phyloP scores from a whole-genome alignment of 2,797 vertebrate species.

The Fundulus diaphanus region DNA sequence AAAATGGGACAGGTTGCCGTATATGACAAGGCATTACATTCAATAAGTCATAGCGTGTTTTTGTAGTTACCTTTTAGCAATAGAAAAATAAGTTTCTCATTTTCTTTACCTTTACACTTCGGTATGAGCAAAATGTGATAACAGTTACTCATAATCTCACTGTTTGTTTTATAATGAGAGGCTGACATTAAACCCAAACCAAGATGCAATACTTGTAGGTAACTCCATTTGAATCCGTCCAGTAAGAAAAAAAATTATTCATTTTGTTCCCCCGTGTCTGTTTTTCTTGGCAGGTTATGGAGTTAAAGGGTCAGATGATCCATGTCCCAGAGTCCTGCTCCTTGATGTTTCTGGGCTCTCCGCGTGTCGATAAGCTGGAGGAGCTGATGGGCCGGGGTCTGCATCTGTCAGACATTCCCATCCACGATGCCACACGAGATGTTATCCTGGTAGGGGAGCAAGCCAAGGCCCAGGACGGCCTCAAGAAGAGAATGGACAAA shows the following conservation, averaged over 20 bases:
- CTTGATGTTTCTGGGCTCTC: slow-evolving; percentile 95
- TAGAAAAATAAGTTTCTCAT: neutral
- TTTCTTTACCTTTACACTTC: neutral
- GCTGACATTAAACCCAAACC: neutral
- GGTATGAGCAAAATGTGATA: neutral
- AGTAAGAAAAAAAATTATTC: slow-evolving; percentile 4
- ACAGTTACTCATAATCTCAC: neutral
- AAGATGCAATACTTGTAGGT: neutral
- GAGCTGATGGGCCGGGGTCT: slow-evolving; percentile 97
- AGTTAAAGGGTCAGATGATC: slow-evolving; percentile 99
- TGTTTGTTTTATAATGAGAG: neutral
- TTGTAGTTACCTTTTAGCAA: neutral
- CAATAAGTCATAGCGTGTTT: neutral
- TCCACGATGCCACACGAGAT: slow-evolving; percentile 96
- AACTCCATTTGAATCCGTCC: neutral
- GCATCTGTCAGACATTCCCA: slow-evolving; percentile 96
- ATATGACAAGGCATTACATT: neutral
- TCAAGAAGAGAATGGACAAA: slow-evolving; percentile 99
- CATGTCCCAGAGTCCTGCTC: slow-evolving; percentile 94
- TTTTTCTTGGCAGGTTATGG: slow-evolving; percentile 88
- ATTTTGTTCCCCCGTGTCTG: neutral
- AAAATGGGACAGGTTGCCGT: neutral
- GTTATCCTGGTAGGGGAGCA: slow-evolving; percentile 98
- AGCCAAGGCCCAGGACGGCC: slow-evolving; percentile 96
- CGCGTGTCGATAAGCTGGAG: slow-evolving; percentile 96